A percentile compares a stretch with the other conserved stretches of the same genome.
phyloP scores from a whole-genome alignment of 2,113 vertebrate genomes.

The Corythoichthys haematopterus region DNA sequence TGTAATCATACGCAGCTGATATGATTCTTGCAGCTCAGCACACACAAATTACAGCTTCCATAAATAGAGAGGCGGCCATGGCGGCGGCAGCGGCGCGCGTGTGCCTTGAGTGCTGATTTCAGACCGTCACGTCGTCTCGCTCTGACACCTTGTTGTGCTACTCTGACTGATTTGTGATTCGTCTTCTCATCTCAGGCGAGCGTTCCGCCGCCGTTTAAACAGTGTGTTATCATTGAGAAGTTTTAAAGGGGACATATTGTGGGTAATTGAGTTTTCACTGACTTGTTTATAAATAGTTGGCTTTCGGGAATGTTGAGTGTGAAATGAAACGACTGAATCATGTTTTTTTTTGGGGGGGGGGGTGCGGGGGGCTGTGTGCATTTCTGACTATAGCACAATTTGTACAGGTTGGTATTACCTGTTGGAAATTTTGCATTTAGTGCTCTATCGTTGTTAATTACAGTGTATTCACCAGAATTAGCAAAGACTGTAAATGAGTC shows the following conservation, averaged over 20 bases:
- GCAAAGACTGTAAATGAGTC: too few relatives aligned
- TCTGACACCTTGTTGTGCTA: conserved; percentile 30
- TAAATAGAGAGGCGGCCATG: conserved; percentile 44
- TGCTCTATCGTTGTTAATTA: too few relatives aligned
- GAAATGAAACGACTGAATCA: not conserved
- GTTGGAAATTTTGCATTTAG: too few relatives aligned
- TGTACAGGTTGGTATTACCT: too few relatives aligned
- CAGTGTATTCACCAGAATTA: too few relatives aligned
- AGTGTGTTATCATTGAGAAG: not conserved
- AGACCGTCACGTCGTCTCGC: conserved; percentile 38
- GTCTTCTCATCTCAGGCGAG: conserved; percentile 18
- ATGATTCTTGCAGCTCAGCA: conserved; percentile 44
- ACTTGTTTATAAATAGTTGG: not conserved
- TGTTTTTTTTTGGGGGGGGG: not conserved
- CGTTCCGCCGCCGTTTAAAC: not conserved
- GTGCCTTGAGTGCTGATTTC: conserved; percentile 35
- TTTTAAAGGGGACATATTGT: not conserved
- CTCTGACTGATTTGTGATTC: conserved; percentile 6
- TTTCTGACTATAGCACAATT: too few relatives aligned
- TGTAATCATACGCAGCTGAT: conserved; percentile 51
- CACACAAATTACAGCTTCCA: conserved; percentile 53
- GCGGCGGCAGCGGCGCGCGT: not conserved
- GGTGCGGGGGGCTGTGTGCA: too few relatives aligned
- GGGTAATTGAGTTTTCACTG: not conserved
- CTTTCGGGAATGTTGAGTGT: not conserved